Base-by-base conservation (phyloP, 1,140 invertebrate species). In the Apis laboriosa region DNA sequence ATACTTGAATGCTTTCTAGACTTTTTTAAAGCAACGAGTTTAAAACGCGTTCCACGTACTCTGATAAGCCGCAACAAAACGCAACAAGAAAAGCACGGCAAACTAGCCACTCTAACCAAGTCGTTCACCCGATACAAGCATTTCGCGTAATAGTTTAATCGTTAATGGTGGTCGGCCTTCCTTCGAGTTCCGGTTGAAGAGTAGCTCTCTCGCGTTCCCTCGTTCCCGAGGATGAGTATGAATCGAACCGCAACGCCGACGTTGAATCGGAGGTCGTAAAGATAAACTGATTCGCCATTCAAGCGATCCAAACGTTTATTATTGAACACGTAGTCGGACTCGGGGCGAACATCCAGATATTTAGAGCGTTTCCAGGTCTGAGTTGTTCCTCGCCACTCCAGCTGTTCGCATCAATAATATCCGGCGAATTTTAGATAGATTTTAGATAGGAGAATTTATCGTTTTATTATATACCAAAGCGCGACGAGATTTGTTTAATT, bases 311-410 rank as follows among this genome's bases (percentile, higher is more conserved):
- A 49, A 55, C 78, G 84, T 89, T 90, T 90, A 88, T 90, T 90
- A 87, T 88, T 84, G 77, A 83, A 84, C 19, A 81, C 13, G 64
- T 56, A 63, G 74, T 51, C 67, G 21, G 58, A 80, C 61, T 66
- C 43, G 82, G 76, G 75, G 43, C 78, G 61, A 49, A 19, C 53
- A 61, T 85, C n/a, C 84, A 63, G 61, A 67, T 79, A 84, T 88
- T 77, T 85, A 86, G 81, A 70, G 61, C 49, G 80, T 71, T 88
- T 87, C 74, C 80, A 89, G 90, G 84, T 90, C 83, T 83, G 79
- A 85, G 75, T 82, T 87, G 78, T 77, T 55, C 63, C 49, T 51
- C 55, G 58, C 5, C 3, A 19, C 58, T n/a, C 21, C 63, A 53
- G 60, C 73, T 77, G 72, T 34, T 61, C 61, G 21, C 68, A 17